Evolutionary conservation across 2,888 invertebrate genomes (phyloP).

Genomic region (Eubasilissa splendida): DNA sequence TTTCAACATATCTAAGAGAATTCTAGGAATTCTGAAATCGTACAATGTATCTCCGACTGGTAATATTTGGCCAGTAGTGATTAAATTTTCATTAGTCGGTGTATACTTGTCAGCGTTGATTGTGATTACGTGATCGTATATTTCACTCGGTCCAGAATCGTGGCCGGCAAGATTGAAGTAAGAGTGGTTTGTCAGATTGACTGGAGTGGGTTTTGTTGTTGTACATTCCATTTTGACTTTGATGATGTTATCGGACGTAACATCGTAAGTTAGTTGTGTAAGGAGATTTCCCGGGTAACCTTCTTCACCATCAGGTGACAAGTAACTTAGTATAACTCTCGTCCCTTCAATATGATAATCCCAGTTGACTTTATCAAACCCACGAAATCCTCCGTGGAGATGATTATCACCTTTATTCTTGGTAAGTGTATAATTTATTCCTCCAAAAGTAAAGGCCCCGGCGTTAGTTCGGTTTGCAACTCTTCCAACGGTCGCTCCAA

Average conservation of each 20-base stretch:
- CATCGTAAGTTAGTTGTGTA: conserved; percentile 79
- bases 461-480: conserved; percentile 87
- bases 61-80: conserved; percentile 83
- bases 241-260: conserved; percentile 83
- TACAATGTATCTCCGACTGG: conserved; percentile 80
- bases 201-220: conserved; percentile 83
- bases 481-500: conserved; percentile 91
- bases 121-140: conserved; percentile 81
- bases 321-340: conserved; percentile 81
- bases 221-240: conserved; percentile 83
- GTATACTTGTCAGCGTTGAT: conserved; percentile 87
- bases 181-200: conserved; percentile 91
- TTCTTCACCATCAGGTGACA: conserved; percentile 86
- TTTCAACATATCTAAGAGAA: conserved; percentile 78
- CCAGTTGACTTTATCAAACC: conserved; percentile 89
- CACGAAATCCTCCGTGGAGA: conserved; percentile 88
- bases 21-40: conserved; percentile 80
- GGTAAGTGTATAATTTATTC: conserved; percentile 78
- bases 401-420: conserved; percentile 81
- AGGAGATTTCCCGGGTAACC: conserved; percentile 91
- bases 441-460: conserved; percentile 73
- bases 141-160: conserved; percentile 75
- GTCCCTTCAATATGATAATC: conserved; percentile 74
- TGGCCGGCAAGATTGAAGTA: conserved; percentile 97
- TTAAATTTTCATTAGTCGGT: conserved; percentile 77